A percentile compares a stretch with the other conserved stretches of the same genome.
Conservation (phyloP, 2,113 vertebrate species). For the Nannobrachium achirus region DNA sequence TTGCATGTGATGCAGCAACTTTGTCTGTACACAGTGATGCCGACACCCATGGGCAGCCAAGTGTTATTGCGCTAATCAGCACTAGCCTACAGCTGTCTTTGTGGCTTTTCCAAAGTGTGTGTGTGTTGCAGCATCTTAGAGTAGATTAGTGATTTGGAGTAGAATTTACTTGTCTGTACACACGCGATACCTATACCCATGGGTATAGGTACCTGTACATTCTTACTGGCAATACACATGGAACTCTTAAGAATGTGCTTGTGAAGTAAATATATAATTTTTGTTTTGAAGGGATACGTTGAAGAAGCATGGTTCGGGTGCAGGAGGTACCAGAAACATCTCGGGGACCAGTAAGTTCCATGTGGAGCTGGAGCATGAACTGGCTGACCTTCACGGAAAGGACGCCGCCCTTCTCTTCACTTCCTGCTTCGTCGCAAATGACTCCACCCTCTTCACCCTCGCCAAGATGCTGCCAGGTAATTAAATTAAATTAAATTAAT, state of each 20-base stretch:
- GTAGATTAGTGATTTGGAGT: too few relatives aligned
- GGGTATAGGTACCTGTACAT: background rate
- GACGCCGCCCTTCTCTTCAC: slow-evolving; percentile 94
- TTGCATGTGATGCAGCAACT: too few relatives aligned
- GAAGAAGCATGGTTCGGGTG: slow-evolving; percentile 92
- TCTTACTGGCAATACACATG: background rate
- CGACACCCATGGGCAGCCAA: too few relatives aligned
- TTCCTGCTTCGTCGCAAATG: slow-evolving; percentile 97
- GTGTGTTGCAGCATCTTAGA: background rate
- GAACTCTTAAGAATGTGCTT: background rate
- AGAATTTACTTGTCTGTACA: slow-evolving; percentile 3
- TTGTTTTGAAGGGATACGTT: slow-evolving; percentile 85
- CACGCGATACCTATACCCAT: slow-evolving; percentile 29
- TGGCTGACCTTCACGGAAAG: slow-evolving; percentile 95
- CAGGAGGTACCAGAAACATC: slow-evolving; percentile 96
- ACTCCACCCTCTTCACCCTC: slow-evolving; percentile 96
- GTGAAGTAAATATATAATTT: background rate
- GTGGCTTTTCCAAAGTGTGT: background rate
- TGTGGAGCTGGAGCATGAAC: slow-evolving; percentile 91
- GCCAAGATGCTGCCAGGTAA: slow-evolving; percentile 96
- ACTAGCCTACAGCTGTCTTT: background rate
- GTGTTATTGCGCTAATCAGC: background rate
- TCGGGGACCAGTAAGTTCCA: slow-evolving; percentile 98
- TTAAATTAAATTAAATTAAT: too few relatives aligned
- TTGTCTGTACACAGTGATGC: too few relatives aligned